Base-by-base conservation (phyloP, 37 sponge, comb jelly and placozoan species). In the Axinella damicornis region DNA sequence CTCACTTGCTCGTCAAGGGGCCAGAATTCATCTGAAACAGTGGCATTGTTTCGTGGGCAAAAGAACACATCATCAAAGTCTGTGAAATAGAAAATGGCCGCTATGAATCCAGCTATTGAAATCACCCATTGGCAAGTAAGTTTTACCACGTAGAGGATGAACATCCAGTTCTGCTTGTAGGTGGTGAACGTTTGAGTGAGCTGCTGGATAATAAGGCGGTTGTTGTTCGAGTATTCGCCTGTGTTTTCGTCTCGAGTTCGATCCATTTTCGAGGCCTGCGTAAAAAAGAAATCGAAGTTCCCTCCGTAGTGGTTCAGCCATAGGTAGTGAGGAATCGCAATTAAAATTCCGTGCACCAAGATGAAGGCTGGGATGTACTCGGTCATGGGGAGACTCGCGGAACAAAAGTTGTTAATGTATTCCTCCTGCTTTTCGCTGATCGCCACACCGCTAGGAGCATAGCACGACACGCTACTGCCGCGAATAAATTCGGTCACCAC, bases 281-380 rank as follows among this genome's bases (percentile, higher is more conserved):
- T 40, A 37, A 83, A 78, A 60, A 92, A 92, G 55, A 54, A 92
- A n/a, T 70, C 78, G 79, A 92, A 79, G 38, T 83, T 83, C 0
- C 81, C 88, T 17, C 77, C 73, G 69, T 76, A 92, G 53, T 62
- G 58, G 30, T 83, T 77, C 17, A 52, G 9, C 92, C 92, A 92
- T 19, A 87, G 65, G 58, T 83, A 92, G 35, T 92, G 88, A 40
- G 87, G 87, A 12, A 78, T 69, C 0, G 59, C 65, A 34, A 92
- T 72, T 1, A 82, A 69, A 12, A 88, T 69, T 19, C 61, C 89
- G 73, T 88, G 89, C 5, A 88, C 71, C 5, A 76, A 74, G 0
- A 88, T 41, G 69, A 88, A 88, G 5, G 72, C 89, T 30, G 89
- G 89, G 33, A 82, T 57, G 36, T 58, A 76, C 53, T 88, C 83